Evolutionary conservation across 2,113 vertebrate species (phyloP).

Genomic region (Carassius auratus): DNA sequence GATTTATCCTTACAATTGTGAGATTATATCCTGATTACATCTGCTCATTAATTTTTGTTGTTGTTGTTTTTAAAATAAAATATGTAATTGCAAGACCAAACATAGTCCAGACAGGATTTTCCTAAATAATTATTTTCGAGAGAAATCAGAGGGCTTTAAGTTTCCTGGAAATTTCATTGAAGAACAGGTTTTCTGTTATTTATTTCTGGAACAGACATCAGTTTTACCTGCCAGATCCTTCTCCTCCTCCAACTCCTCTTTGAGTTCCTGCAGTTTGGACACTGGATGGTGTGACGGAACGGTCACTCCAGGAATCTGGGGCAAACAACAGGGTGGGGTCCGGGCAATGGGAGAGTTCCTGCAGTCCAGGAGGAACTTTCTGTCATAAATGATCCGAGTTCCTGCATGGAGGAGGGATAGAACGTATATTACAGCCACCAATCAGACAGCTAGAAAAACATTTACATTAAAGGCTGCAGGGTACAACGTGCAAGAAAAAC

Average conservation of each 20-base stretch:
- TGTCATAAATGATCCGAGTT: conserved; percentile 91
- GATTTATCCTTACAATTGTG: too few relatives aligned
- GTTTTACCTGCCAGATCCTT: conserved; percentile 85
- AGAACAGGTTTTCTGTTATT: not conserved
- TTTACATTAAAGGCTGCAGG: conserved; percentile 6
- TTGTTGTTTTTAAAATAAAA: too few relatives aligned
- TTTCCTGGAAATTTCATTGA: not conserved
- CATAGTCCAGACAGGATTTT: not conserved
- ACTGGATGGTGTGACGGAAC: conserved; percentile 79
- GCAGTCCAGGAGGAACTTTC: conserved; percentile 92
- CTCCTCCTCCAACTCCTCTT: conserved; percentile 83
- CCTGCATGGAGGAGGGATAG: conserved; percentile 65
- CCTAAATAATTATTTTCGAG: not conserved
- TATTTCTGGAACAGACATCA: not conserved
- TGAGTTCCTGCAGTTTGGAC: conserved; percentile 83
- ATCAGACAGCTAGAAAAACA: not conserved
- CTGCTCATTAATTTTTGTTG: too few relatives aligned
- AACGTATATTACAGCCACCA: not conserved
- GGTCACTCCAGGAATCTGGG: conserved; percentile 90
- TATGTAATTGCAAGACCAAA: too few relatives aligned
- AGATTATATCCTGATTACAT: too few relatives aligned
- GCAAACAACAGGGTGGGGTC: conserved; percentile 89
- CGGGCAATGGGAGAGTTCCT: conserved; percentile 87
- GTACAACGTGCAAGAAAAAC: not conserved
- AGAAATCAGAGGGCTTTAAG: not conserved